These are phyloP conservation scores for Sycophila texana DNA, from an alignment of 2,888 invertebrate species.

Conservation along the genomic window DNA sequence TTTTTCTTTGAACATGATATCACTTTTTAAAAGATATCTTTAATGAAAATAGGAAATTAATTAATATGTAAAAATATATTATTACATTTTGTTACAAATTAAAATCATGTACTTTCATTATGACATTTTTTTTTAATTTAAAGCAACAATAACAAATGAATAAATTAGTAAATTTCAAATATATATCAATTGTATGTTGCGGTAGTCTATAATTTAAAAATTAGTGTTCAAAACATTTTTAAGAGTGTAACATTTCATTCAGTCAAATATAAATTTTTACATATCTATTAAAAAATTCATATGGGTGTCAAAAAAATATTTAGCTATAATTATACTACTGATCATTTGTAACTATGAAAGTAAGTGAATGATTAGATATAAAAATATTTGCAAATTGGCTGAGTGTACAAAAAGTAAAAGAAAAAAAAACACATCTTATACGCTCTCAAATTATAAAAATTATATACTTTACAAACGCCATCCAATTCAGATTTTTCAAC, in stretches of 20 bases:
- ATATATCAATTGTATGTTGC: slow-evolving; percentile 16
- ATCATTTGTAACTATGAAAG: slow-evolving; percentile 16
- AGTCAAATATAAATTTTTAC: slow-evolving; percentile 35
- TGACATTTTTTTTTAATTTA: slow-evolving; percentile 19
- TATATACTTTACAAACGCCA: slow-evolving; percentile 24
- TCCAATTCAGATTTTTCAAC: slow-evolving; percentile 12
- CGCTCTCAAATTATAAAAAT: slow-evolving; percentile 23
- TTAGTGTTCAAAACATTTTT: background rate
- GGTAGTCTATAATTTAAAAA: no score
- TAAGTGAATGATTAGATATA: slow-evolving; percentile 5
- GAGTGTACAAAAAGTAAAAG: slow-evolving; percentile 28
- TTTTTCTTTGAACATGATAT: no score
- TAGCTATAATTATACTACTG: slow-evolving; percentile 12
- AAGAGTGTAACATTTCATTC: slow-evolving; percentile 16
- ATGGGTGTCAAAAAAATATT: slow-evolving; percentile 28
- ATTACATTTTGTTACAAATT: background rate
- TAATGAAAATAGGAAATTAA: no score
- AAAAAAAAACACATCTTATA: slow-evolving; percentile 4
- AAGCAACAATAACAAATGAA: slow-evolving; percentile 27
- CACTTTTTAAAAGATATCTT: no score
- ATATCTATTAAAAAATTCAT: no score
- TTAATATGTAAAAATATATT: background rate
- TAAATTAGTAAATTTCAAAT: slow-evolving; percentile 48
- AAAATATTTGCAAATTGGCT: slow-evolving; percentile 9
- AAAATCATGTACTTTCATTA: slow-evolving; percentile 22